Evolutionary conservation across 2,797 vertebrate species (phyloP).

Genomic region (Urocyon cinereoargenteus): DNA sequence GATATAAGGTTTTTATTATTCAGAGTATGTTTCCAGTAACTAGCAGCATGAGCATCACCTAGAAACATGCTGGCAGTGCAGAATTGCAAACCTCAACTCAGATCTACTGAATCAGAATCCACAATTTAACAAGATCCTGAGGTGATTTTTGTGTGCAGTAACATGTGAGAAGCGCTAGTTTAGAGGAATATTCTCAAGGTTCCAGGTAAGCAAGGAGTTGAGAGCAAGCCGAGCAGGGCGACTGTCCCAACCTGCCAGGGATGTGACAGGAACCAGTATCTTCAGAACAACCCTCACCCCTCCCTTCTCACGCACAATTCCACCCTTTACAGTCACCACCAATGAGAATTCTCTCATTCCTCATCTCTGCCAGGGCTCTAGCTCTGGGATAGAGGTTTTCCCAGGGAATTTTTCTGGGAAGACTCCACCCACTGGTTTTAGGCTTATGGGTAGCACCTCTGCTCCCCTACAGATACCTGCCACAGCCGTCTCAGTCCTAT

Average conservation of each 20-base stretch:
- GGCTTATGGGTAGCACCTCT: not conserved
- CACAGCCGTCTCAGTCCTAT: not conserved
- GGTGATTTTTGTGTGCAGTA: not conserved
- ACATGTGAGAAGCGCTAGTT: not conserved
- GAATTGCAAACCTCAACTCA: not conserved
- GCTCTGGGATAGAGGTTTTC: not conserved
- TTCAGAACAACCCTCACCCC: not conserved
- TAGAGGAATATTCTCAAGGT: not conserved
- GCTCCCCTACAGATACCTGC: not conserved
- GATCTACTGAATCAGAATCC: not conserved
- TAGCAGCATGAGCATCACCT: not conserved
- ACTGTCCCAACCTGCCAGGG: not conserved
- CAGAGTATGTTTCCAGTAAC: not conserved
- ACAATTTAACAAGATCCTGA: not conserved
- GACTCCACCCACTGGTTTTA: not conserved
- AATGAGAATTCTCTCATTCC: slow-evolving; percentile 11
- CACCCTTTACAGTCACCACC: not conserved
- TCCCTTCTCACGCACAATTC: not conserved
- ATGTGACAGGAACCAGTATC: not conserved
- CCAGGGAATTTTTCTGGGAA: not conserved
- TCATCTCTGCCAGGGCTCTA: not conserved
- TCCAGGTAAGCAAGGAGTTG: not conserved
- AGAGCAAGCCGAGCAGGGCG: not conserved
- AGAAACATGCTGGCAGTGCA: not conserved
- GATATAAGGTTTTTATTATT: not conserved